These are phyloP conservation scores for Polypedilum vanderplanki DNA, from an alignment of 1,140 invertebrate genomes.

Conservation along the genomic window DNA sequence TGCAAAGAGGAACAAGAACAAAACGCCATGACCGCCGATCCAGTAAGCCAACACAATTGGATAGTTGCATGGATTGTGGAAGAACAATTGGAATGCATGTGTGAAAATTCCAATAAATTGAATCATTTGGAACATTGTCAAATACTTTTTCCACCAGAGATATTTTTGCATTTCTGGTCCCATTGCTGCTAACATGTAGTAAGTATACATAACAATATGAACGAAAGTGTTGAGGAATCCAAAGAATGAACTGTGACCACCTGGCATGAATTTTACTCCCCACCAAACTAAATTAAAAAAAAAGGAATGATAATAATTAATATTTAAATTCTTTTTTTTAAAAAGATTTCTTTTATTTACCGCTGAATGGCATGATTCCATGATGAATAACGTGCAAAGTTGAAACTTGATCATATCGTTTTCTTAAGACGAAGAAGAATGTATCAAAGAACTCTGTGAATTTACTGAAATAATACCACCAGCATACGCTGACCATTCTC, in stretches of 20 bases:
- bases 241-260: constrained; percentile 57
- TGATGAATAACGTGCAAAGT: constrained; percentile 82
- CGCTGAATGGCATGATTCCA: constrained; percentile 68
- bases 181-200: constrained; percentile 73
- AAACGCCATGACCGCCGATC: constrained; percentile 58
- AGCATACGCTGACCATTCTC: constrained; percentile 68
- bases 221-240: constrained; percentile 72
- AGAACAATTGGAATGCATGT: constrained; percentile 69
- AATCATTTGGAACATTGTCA: constrained; percentile 74
- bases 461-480: constrained; percentile 79
- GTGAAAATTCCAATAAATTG: constrained; percentile 68
- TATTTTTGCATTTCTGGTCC: constrained; percentile 72
- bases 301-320: background rate
- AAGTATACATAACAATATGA: constrained; percentile 82
- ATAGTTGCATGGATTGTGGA: constrained; percentile 67
- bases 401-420: constrained; percentile 71
- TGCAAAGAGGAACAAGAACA: constrained; percentile 65
- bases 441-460: constrained; percentile 74
- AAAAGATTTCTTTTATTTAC: too few relatives aligned
- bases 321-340: too few relatives aligned
- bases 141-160: constrained; percentile 85
- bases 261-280: constrained; percentile 77
- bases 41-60: constrained; percentile 59
- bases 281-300: constrained; percentile 59
- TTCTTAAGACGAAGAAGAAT: constrained; percentile 67